phyloP scores from a whole-genome alignment of 2,888 invertebrate genomes.

The Eupithecia subfuscata region DNA sequence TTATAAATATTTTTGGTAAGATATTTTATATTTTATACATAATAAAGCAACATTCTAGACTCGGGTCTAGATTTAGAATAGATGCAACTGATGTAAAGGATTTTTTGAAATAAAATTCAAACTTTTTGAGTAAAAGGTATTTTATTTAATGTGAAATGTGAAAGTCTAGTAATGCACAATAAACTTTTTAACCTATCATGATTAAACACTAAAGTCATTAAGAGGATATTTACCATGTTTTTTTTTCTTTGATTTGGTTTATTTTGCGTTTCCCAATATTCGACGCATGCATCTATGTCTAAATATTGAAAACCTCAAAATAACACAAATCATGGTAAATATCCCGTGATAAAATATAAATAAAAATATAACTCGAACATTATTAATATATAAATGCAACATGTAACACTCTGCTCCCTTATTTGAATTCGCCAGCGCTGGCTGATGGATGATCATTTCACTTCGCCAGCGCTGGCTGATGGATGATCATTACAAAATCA shows the following conservation, averaged over 20 bases:
- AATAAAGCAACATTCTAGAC: slow-evolving; percentile 40
- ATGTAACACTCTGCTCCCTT: neutral
- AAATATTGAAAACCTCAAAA: too few species aligned
- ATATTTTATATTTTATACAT: slow-evolving; percentile 36
- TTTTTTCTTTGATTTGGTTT: too few species aligned
- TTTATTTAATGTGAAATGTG: neutral
- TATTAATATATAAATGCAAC: too few species aligned
- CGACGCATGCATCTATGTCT: too few species aligned
- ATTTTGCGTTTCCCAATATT: too few species aligned
- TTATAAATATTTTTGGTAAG: slow-evolving; percentile 36
- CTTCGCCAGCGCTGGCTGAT: neutral
- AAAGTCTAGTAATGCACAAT: neutral
- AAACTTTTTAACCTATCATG: too few species aligned
- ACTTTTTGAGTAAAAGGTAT: neutral
- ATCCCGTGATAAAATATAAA: too few species aligned
- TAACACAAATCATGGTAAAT: too few species aligned
- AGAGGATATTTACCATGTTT: too few species aligned
- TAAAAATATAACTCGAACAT: too few species aligned
- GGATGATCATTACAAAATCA: neutral
- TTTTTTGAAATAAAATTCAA: slow-evolving; percentile 22
- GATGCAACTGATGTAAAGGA: slow-evolving; percentile 11
- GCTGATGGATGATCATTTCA: neutral
- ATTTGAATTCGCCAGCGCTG: neutral
- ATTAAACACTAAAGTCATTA: too few species aligned
- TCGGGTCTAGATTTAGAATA: slow-evolving; percentile 18